Base-by-base conservation (phyloP, 2,113 vertebrate genomes). In the Sander lucioperca region DNA sequence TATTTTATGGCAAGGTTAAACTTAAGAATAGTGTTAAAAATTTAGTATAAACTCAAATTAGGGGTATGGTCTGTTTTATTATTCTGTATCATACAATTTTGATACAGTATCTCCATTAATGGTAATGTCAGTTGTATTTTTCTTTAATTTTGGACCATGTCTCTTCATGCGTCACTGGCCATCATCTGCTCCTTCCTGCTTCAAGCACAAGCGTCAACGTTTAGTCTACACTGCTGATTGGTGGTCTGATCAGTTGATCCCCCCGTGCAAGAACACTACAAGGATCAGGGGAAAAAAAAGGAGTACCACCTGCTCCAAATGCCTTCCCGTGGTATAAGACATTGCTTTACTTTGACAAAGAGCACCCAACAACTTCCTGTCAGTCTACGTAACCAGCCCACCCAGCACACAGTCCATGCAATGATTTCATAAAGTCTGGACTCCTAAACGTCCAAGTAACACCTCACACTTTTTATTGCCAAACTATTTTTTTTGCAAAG, bases 141-240 rank as follows among this genome's bases (percentile, higher is more conserved):
- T 23, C 50, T 75, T 3, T 23, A 18, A 67, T 54, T 45, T 50
- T 56, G 36, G 11, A 25, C 10, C 18, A 13, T 19, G 51, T 39
- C 27, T 18, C 25, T 25, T 33, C 6, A 6, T n/a, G 13, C 21
- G 13, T 51, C 16, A 51, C 56, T 68, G 48, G 45, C 25, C 19
- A n/a, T 66, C 21, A 58, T 51, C 15, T 62, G 77, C 77, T 56
- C 6, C 27, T 47, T 82, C 70, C 70, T 51, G 33, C 48, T 36
- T 65, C 23, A 58, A 74, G 74, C 43, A n/a, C 19, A 51, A 30
- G 9, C 7, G 2, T 45, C 54, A 27, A 27, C 56, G 21, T 75
- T 71, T 54, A 16, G 25, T 74, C n/a, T 57, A 4, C 13, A 25
- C 3, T 15, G 21, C 56, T 73, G 65, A 74, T 23, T 51, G 23